These are phyloP conservation scores for Maconellicoccus hirsutus DNA, from an alignment of 1,140 invertebrate species.

Conservation along the genomic window DNA sequence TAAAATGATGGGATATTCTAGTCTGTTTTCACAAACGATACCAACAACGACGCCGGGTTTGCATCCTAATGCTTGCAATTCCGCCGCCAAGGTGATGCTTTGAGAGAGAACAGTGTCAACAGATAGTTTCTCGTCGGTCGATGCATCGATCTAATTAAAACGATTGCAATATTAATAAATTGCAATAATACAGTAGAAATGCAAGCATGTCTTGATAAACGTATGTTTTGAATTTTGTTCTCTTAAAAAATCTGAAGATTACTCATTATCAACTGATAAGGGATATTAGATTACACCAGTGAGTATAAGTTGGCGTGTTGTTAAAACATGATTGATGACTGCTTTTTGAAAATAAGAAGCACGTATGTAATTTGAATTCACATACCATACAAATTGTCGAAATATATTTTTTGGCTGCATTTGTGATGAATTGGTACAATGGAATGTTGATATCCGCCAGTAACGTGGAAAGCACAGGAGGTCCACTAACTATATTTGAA, in stretches of 20 bases:
- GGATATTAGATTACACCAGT: too few relatives aligned
- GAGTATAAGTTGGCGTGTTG: too few relatives aligned
- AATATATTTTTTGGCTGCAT: background rate
- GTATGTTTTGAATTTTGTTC: too few relatives aligned
- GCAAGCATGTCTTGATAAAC: too few relatives aligned
- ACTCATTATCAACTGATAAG: too few relatives aligned
- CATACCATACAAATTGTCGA: background rate
- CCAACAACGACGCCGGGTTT: background rate
- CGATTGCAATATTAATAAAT: background rate
- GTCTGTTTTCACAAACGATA: constrained; percentile 1
- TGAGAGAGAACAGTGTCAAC: background rate
- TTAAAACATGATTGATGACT: too few relatives aligned
- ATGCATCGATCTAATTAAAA: constrained; percentile 2
- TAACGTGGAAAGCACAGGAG: background rate
- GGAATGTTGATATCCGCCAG: background rate
- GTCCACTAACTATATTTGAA: background rate
- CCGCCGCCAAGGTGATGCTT: background rate
- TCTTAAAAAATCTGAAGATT: too few relatives aligned
- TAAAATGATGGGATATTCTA: background rate
- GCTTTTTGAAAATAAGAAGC: too few relatives aligned
- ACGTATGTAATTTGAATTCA: background rate
- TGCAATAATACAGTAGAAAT: too few relatives aligned
- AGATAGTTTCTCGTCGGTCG: background rate
- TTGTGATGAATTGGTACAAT: background rate
- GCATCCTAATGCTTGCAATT: constrained; percentile 1